A percentile compares a stretch with the other conserved stretches of the same genome.
phyloP scores from a whole-genome alignment of 2,888 invertebrate species.

The Epinotia brunnichana region DNA sequence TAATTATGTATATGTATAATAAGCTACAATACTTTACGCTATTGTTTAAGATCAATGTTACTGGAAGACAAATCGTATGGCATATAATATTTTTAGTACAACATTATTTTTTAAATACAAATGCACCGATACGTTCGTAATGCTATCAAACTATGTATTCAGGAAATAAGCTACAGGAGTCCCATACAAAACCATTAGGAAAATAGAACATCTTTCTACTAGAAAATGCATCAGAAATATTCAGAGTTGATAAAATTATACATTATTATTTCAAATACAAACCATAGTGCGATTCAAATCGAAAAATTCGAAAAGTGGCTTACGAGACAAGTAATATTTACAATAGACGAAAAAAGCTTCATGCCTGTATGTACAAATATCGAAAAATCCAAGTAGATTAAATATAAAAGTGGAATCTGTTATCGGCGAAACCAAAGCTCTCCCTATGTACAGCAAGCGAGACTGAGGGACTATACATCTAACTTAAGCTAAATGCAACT shows the following conservation, averaged over 20 bases:
- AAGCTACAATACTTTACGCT: slow-evolving; percentile 82
- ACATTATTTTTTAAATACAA: slow-evolving; percentile 73
- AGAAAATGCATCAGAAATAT: slow-evolving; percentile 74
- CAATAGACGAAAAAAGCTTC: slow-evolving; percentile 60
- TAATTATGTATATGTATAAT: slow-evolving; percentile 71
- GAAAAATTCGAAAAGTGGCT: slow-evolving; percentile 66
- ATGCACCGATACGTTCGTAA: slow-evolving; percentile 79
- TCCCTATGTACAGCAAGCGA: slow-evolving; percentile 67
- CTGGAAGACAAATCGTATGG: slow-evolving; percentile 85
- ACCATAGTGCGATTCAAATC: slow-evolving; percentile 55
- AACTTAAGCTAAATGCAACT: slow-evolving; percentile 60
- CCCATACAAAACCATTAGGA: slow-evolving; percentile 79
- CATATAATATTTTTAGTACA: slow-evolving; percentile 80
- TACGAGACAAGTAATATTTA: slow-evolving; percentile 69
- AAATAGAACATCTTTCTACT: slow-evolving; percentile 76
- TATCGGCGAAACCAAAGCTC: slow-evolving; percentile 60
- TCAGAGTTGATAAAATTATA: slow-evolving; percentile 57
- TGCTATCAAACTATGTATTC: slow-evolving; percentile 73
- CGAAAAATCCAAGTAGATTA: slow-evolving; percentile 62
- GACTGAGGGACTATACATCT: slow-evolving; percentile 60
- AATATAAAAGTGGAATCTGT: slow-evolving; percentile 45
- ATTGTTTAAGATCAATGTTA: slow-evolving; percentile 82
- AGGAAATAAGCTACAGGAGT: slow-evolving; percentile 72
- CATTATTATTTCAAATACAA: slow-evolving; percentile 49
- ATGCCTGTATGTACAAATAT: slow-evolving; percentile 61